Evolutionary conservation across 2,113 vertebrate genomes (phyloP).

Genomic region (Orthonyx spaldingii): DNA sequence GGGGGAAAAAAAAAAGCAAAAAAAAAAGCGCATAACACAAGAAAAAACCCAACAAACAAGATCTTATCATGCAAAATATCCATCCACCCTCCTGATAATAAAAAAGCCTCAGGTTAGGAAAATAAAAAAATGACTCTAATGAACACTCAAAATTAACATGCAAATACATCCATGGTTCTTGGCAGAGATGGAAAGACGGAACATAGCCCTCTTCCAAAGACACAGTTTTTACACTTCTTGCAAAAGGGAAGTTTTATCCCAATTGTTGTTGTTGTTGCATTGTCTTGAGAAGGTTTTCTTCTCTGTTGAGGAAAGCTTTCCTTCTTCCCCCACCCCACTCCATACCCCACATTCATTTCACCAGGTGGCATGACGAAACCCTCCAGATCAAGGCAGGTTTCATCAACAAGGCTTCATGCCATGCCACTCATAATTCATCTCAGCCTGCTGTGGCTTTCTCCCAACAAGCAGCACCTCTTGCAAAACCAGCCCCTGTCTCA

Average conservation of each 20-base stretch:
- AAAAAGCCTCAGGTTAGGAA: constrained; percentile 61
- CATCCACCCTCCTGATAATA: constrained; percentile 47
- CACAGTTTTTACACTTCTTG: not conserved
- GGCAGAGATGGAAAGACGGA: not conserved
- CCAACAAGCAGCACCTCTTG: constrained; percentile 41
- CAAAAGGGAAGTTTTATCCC: not conserved
- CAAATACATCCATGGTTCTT: constrained; percentile 32
- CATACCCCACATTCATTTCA: constrained; percentile 47
- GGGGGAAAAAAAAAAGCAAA: fast-evolving
- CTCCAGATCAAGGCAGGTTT: constrained; percentile 58
- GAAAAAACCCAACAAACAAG: constrained; percentile 54
- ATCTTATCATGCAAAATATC: constrained; percentile 48
- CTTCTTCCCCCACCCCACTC: constrained; percentile 35
- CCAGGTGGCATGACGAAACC: constrained; percentile 55
- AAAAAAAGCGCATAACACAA: not conserved
- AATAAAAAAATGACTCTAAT: constrained; percentile 52
- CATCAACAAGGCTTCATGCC: constrained; percentile 57
- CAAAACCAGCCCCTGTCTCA: constrained; percentile 50
- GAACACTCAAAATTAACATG: constrained; percentile 50
- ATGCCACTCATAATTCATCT: constrained; percentile 52
- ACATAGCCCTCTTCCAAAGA: not conserved
- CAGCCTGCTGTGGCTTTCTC: constrained; percentile 52
- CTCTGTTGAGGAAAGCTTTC: constrained; percentile 37
- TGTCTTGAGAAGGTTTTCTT: not conserved
- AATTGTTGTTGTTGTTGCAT: not conserved